Evolutionary conservation across 2,113 vertebrate species (phyloP), one percentile per base, ranked within the genome.

Genomic region (Centropristis striata): DNA sequence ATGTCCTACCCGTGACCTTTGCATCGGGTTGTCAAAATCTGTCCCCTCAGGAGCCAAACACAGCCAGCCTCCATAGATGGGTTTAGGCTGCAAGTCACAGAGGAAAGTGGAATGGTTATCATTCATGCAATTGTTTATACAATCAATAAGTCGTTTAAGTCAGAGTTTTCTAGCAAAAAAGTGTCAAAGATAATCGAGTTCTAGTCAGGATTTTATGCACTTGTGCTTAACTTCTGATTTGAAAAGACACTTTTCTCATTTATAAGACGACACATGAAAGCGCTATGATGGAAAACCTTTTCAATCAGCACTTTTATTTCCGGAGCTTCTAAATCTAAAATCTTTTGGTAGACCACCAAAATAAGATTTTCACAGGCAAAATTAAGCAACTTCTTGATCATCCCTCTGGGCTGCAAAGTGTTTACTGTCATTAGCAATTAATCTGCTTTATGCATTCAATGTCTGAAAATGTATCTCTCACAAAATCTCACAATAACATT

Each of bases 1-100:
- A 8, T 13, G 25, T 60, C 92, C 14, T 88, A 95, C 94, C 90
- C 94, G 68, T 0, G 94, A 94, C 23, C 88, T 85, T 80, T 93
- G 93, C 70, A 90, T 78, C 0, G 92, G 92, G 75, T 95, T 94
- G 63, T 90, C 82, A 80, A 95, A 95, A 15, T 95, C 94, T 1
- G 93, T 93, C 32, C 94, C 94, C 77, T 89, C 93, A 0, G 94
- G 94, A 20, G 94, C 94, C 85, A 95, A 76, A 80, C 94, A 95
- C 49, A 94, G 67, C 94, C 94, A 95, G 85, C 94, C 90, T 4
- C 79, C 93, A 7, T 94, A 95, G 68, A 92, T 60, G 1, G 93
- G 92, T 41, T 94, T 95, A 1, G 90, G 92, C 94, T 95, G 69
- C 4, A 21, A 21, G 57, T 71, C 1, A 42, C 1, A 32, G 50